Evolutionary conservation across 1,140 invertebrate genomes (phyloP), one percentile per base, ranked within the genome.

Genomic region (Sitodiplosis mosellana): DNA sequence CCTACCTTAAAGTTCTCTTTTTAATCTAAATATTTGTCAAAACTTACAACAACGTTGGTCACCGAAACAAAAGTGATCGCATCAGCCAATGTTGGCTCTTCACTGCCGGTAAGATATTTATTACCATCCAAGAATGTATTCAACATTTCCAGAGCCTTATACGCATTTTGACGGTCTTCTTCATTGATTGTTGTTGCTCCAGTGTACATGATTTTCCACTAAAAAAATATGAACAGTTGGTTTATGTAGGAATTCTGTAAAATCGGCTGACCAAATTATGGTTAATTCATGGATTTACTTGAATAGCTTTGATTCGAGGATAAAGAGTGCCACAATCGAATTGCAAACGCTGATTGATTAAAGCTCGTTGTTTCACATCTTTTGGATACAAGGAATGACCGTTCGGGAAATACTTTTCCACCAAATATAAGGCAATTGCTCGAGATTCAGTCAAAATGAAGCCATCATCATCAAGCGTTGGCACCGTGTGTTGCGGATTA

Each of bases 401-500:
- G n/a, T n/a, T n/a, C 52, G 71, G 74, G 0, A 66, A 73, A 53
- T 79, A 81, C 53, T 74, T 73, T 49, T 69, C 71, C 2, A 69
- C 75, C 45, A 80, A 61, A 56, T 81, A 81, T 22, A 63, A 60
- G 47, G 74, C 68, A 46, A 80, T 78, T 17, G 75, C 69, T 17
- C 64, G 57, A 56, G 72, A 73, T 59, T 74, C 72, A 61, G 69
- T 75, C 43, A 81, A 49, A 36, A 72, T 57, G 53, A 80, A 78
- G 4, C 74, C 77, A 50, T 74, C 63, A 50, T 81, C 79, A 34
- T 73, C 69, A 8, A 81, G 63, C 0, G 75, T 77, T 5, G 78
- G 78, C 36, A 81, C 59, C n/a, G 67, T 70, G 46, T 79, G 77
- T 49, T 77, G 74, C 21, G 76, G 76, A 66, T 80, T 81, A 27